Evolutionary conservation across 2,113 vertebrate species (phyloP), one percentile per base, ranked within the genome.

Genomic region (Petroica traversi): DNA sequence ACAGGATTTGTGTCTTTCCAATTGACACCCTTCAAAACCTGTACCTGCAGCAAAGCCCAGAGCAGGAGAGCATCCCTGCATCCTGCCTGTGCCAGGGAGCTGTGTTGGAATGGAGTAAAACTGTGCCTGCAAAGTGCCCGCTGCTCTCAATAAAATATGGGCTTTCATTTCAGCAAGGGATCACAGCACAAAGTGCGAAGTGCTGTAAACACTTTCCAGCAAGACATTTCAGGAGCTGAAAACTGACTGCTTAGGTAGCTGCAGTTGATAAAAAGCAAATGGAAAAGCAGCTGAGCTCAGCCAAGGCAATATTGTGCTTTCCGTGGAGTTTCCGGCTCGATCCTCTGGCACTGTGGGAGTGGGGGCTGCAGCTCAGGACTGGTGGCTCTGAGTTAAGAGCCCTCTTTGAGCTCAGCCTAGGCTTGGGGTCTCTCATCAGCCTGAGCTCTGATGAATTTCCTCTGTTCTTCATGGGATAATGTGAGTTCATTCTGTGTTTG

Each of bases 131-230:
- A 64, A 76, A 90, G 91, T 19, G 66, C 5, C 85, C 88, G 92
- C 91, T 85, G 31, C n/a, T 52, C 59, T 89, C 55, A 79, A 69
- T 85, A 78, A 94, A 89, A 78, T 10, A 46, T 20, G 4, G 67
- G 63, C 82, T 88, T 69, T 76, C 67, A 31, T 77, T 92, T 46
- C 48, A 86, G 88, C 46, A 6, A 64, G 77, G 52, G 49, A 90
- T 85, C 88, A 66, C 90, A 34, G 90, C 88, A 76, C 52, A 51
- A 38, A 89, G 89, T 78, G 80, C 89, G 78, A 87, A 93, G 89
- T 85, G 84, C 55, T 93, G 91, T 89, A 91, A 96, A 95, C 94
- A 78, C 80, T 89, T 78, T 95, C 25, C 94, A 92, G 91, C 26
- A 10, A 78, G 91, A 43, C 36, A 20, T 89, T 92, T 82, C 64